Evolutionary conservation across 2,888 invertebrate genomes (phyloP).

Genomic region (Dioctria rufipes): DNA sequence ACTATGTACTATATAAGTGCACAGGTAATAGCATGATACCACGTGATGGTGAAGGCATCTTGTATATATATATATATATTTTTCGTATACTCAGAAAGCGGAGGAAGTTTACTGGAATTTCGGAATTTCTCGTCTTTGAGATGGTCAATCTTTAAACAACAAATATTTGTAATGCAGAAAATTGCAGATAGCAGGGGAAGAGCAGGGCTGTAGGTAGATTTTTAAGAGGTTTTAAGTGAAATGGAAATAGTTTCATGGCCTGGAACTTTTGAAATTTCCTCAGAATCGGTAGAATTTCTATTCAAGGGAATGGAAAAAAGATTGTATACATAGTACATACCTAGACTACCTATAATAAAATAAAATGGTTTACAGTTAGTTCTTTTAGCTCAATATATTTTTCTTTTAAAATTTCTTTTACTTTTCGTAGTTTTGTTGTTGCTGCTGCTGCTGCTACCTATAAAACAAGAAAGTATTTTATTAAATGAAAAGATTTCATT

Average conservation of each 20-base stretch:
- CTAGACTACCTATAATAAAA: too few relatives aligned
- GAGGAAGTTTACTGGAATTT: slow-evolving; percentile 36
- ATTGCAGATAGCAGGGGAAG: slow-evolving; percentile 10
- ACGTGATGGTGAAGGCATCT: background rate
- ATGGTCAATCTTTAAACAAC: slow-evolving; percentile 49
- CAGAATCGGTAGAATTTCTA: background rate
- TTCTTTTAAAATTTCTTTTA: too few relatives aligned
- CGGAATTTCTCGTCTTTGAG: slow-evolving; percentile 34
- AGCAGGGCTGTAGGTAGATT: background rate
- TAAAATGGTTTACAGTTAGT: too few relatives aligned
- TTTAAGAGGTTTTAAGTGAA: slow-evolving; percentile 44
- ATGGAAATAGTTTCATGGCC: slow-evolving; percentile 42
- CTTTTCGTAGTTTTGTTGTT: too few relatives aligned
- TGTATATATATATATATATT: background rate
- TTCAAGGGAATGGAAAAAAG: background rate
- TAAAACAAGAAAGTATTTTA: too few relatives aligned
- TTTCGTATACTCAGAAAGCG: slow-evolving; percentile 1
- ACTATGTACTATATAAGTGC: background rate
- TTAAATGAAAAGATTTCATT: too few relatives aligned
- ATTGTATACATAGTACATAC: too few relatives aligned
- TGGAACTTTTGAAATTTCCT: slow-evolving; percentile 19
- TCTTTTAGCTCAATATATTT: too few relatives aligned
- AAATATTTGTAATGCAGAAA: slow-evolving; percentile 49
- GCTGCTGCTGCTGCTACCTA: too few relatives aligned
- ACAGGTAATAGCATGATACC: too few relatives aligned